phyloP scores from a whole-genome alignment of 30 jellyfish, hydroid and myxozoan genomes.

The Hydra vulgaris region DNA sequence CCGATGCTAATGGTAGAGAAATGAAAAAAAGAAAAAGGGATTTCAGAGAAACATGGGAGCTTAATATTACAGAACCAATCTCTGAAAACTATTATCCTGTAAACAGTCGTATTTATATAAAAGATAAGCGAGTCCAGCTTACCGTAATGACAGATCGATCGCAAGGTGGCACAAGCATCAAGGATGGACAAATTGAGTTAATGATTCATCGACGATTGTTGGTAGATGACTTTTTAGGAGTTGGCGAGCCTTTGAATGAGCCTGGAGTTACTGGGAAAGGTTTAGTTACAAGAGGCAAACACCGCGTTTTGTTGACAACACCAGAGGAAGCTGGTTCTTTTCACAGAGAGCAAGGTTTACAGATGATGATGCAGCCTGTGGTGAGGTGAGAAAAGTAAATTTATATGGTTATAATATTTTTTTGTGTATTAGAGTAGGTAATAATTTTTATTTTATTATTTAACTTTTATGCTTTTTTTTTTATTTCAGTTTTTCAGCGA shows the following conservation, averaged over 20 bases:
- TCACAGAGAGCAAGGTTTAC: conserved; percentile 66
- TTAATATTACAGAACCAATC: conserved; percentile 59
- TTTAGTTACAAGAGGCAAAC: conserved; percentile 59
- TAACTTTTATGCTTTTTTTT: neutral
- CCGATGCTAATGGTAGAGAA: conserved; percentile 97
- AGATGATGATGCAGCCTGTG: conserved; percentile 36
- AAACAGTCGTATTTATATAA: conserved; percentile 67
- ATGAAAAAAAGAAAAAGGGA: conserved; percentile 67
- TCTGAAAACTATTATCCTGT: conserved; percentile 87
- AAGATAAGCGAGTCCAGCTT: conserved; percentile 57
- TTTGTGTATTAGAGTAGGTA: neutral
- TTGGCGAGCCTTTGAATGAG: conserved; percentile 70
- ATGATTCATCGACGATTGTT: conserved; percentile 83
- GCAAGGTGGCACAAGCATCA: conserved; percentile 84
- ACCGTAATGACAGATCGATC: conserved; percentile 88
- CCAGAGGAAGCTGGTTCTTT: conserved; percentile 62
- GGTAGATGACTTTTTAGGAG: conserved; percentile 83
- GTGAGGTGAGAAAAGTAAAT: conserved; percentile 29
- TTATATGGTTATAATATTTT: neutral
- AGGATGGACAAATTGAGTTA: conserved; percentile 70
- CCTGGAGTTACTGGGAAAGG: conserved; percentile 88
- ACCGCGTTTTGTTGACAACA: conserved; percentile 44
- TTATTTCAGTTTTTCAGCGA: conserved; percentile 49
- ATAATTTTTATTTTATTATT: too few relatives aligned
- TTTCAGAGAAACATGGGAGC: conserved; percentile 80